These are phyloP conservation scores for Hycleus cichorii DNA, from an alignment of 1,140 invertebrate species.

Conservation along the genomic window DNA sequence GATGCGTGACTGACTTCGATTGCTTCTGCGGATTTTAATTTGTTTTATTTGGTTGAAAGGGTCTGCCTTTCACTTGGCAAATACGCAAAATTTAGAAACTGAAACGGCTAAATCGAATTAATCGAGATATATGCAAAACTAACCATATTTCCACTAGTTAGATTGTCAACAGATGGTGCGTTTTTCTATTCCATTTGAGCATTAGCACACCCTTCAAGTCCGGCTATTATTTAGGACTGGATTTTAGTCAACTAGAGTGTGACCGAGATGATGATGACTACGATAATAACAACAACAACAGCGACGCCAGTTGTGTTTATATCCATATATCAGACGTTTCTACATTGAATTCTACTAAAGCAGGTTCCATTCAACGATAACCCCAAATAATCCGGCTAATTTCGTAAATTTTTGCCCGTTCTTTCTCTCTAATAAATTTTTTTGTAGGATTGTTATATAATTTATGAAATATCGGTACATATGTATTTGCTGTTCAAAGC, in stretches of 20 bases:
- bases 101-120: conserved; percentile 30
- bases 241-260: neutral
- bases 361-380: no score
- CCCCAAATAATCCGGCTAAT: no score
- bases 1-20: neutral
- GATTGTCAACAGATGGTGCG: conserved; percentile 44
- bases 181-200: conserved; percentile 43
- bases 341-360: no score
- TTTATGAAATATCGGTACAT: conserved; percentile 6
- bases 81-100: no score
- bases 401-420: no score
- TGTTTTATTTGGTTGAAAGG: neutral
- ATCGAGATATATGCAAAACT: conserved; percentile 32
- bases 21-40: neutral
- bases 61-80: no score
- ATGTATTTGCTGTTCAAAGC: conserved; percentile 8
- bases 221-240: no score
- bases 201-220: conserved; percentile 32
- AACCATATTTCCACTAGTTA: conserved; percentile 25
- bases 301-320: conserved; percentile 22
- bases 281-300: conserved; percentile 12
- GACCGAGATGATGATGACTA: neutral
- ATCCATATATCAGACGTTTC: no score
- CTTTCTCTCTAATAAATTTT: no score
- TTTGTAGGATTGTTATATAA: no score